These are phyloP conservation scores for Hoplodrina blanda DNA, from an alignment of 2,888 invertebrate species.

Conservation along the genomic window DNA sequence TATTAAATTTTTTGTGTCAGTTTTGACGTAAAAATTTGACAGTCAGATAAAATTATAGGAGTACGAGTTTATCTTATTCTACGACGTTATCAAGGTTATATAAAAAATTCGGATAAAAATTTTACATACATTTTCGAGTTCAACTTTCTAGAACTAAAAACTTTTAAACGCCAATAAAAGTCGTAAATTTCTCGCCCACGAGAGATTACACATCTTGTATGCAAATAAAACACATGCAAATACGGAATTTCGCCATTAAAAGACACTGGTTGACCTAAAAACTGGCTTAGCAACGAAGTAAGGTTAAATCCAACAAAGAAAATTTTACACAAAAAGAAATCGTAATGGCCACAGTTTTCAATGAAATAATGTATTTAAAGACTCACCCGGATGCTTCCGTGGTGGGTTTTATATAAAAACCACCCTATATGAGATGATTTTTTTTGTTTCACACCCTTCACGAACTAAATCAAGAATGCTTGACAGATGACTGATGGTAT, in stretches of 20 bases:
- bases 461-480: constrained; percentile 76
- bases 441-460: constrained; percentile 79
- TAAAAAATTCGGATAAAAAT: constrained; percentile 15
- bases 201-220: constrained; percentile 64
- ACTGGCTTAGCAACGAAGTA: constrained; percentile 65
- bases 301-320: constrained; percentile 74
- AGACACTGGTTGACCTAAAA: constrained; percentile 87
- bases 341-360: constrained; percentile 53
- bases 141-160: constrained; percentile 50
- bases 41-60: background rate
- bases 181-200: constrained; percentile 57
- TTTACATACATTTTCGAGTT: background rate
- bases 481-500: constrained; percentile 86
- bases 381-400: constrained; percentile 90
- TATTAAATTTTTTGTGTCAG: background rate
- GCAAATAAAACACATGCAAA: constrained; percentile 74
- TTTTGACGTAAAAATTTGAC: background rate
- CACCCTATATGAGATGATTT: constrained; percentile 75
- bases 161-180: constrained; percentile 27
- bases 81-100: constrained; percentile 21
- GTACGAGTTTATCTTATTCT: background rate
- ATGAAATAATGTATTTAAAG: constrained; percentile 57
- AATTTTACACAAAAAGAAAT: constrained; percentile 64
- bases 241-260: constrained; percentile 73
- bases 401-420: constrained; percentile 78